These are phyloP conservation scores for Cydia fagiglandana DNA, from an alignment of 1,140 invertebrate genomes.

Conservation along the genomic window DNA sequence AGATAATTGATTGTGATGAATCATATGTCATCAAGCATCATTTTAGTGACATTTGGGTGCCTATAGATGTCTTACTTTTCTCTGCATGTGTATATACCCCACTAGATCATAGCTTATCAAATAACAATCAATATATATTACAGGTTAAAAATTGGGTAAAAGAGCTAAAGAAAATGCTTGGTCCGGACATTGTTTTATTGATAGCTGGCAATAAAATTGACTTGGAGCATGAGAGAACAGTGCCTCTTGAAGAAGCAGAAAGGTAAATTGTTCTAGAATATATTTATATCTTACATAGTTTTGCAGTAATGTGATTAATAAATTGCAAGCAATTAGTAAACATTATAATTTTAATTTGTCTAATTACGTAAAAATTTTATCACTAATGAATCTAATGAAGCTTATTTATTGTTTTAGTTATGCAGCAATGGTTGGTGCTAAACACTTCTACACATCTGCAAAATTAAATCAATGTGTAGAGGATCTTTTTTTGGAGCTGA, in stretches of 20 bases:
- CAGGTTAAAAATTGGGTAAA: conserved; percentile 99
- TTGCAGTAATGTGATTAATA: conserved; percentile 11
- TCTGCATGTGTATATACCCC: too few relatives aligned
- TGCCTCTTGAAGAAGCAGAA: conserved; percentile 91
- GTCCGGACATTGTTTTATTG: conserved; percentile 92
- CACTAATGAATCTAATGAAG: not conserved
- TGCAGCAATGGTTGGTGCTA: conserved; percentile 94
- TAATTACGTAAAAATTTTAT: not conserved
- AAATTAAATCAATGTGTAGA: conserved; percentile 96
- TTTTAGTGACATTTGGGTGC: too few relatives aligned
- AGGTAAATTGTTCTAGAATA: conserved; percentile 77
- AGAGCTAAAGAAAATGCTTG: conserved; percentile 97
- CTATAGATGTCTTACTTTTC: too few relatives aligned
- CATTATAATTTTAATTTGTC: conserved; percentile 1
- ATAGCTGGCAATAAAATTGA: conserved; percentile 99
- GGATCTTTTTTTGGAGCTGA: conserved; percentile 94
- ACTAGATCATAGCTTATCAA: too few relatives aligned
- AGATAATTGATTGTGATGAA: too few relatives aligned
- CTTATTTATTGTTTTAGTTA: conserved; percentile 82
- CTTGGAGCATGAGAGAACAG: conserved; percentile 93
- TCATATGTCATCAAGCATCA: too few relatives aligned
- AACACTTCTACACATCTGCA: conserved; percentile 96
- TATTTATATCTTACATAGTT: conserved; percentile 2
- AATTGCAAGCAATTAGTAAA: not conserved
- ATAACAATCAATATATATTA: conserved; percentile 85